Percentiles rank a stretch among this genome's conserved stretches.
Conservation (phyloP, 1,140 invertebrate species). For the Maniola jurtina region DNA sequence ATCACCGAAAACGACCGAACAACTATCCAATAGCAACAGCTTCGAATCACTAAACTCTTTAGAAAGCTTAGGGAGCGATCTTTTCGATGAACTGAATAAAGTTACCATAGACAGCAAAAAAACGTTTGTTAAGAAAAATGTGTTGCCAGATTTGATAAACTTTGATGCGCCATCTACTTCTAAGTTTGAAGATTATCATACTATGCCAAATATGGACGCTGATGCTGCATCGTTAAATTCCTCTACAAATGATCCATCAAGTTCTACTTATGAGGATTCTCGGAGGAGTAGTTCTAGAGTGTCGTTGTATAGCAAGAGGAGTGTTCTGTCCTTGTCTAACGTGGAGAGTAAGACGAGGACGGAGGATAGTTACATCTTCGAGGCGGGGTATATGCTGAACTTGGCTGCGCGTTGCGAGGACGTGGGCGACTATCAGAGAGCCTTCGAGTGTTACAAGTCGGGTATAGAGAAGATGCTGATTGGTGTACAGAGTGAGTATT, state of each 20-base stretch:
- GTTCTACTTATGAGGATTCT: conserved; percentile 32
- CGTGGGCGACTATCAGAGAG: conserved; percentile 55
- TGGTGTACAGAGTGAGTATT: conserved; percentile 77
- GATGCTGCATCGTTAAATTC: conserved; percentile 31
- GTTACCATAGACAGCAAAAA: conserved; percentile 47
- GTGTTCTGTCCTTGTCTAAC: conserved; percentile 47
- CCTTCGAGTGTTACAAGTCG: conserved; percentile 69
- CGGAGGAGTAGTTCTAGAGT: conserved; percentile 40
- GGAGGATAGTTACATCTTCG: conserved; percentile 73
- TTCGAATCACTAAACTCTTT: conserved; percentile 60
- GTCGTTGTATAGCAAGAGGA: conserved; percentile 38
- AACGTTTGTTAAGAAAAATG: conserved; percentile 49
- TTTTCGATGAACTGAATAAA: conserved; percentile 60
- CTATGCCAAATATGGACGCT: conserved; percentile 34
- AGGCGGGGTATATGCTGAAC: conserved; percentile 68
- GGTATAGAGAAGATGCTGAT: conserved; percentile 76
- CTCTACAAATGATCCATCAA: conserved; percentile 11
- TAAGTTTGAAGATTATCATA: conserved; percentile 59
- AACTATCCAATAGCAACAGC: conserved; percentile 44
- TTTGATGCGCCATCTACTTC: conserved; percentile 66
- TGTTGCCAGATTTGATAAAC: conserved; percentile 66
- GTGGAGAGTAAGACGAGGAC: conserved; percentile 54
- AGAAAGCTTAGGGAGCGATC: conserved; percentile 55
- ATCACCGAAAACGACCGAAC: conserved; percentile 41
- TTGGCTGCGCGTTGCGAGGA: conserved; percentile 64